A percentile compares a stretch with the other conserved stretches of the same genome.
These are phyloP conservation scores for Catostylus mosaicus DNA, from an alignment of 30 jellyfish, hydroid and myxozoan species.

Conservation along the genomic window DNA sequence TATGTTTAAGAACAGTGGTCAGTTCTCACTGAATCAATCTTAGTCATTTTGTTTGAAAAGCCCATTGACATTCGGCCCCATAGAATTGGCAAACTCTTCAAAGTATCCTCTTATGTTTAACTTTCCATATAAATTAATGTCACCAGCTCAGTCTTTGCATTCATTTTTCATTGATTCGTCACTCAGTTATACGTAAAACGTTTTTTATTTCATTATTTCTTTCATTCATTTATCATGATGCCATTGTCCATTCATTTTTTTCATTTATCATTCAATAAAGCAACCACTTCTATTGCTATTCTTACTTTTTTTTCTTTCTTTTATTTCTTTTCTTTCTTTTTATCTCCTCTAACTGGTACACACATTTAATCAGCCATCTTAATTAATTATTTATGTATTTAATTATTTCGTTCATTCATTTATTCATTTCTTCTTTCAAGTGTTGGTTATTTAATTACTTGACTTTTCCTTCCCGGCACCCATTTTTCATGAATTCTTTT, in stretches of 20 bases:
- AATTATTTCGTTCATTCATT: constrained; percentile 13
- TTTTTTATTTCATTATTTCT: not conserved
- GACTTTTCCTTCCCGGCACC: too few species aligned
- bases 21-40: not conserved
- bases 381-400: not conserved
- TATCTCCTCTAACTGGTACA: not conserved
- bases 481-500: too few species aligned
- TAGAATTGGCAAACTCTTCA: not conserved
- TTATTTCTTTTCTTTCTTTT: not conserved
- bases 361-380: not conserved
- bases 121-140: not conserved
- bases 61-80: not conserved
- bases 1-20: not conserved
- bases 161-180: not conserved
- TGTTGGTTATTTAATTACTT: too few species aligned
- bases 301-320: not conserved
- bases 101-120: not conserved
- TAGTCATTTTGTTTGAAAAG: not conserved
- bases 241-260: not conserved
- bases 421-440: too few species aligned
- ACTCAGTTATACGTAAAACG: not conserved
- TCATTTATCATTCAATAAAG: not conserved
- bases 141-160: not conserved
- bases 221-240: not conserved
- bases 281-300: not conserved